Conservation (phyloP, 2,113 vertebrate genomes). For the Microcebus tavaratra region DNA sequence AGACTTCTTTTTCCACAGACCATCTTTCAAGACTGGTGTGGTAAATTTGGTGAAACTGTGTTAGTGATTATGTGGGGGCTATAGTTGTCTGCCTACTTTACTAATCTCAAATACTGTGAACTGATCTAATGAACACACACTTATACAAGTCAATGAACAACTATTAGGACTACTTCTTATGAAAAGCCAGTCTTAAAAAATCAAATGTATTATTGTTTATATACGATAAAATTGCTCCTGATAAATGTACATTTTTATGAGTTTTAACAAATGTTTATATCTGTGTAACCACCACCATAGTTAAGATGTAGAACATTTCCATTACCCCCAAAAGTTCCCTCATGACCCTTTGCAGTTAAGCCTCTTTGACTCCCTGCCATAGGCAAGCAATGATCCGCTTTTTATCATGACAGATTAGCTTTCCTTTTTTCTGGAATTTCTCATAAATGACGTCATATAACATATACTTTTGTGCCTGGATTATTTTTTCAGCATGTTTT, state of each 20-base stretch:
- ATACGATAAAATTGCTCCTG: background rate
- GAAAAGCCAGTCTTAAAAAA: background rate
- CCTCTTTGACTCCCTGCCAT: background rate
- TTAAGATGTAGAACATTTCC: background rate
- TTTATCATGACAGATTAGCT: background rate
- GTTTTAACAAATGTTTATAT: background rate
- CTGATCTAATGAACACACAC: background rate
- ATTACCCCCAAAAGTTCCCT: background rate
- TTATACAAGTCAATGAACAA: background rate
- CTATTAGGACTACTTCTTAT: background rate
- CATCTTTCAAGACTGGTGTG: background rate
- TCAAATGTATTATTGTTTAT: slow-evolving; percentile 37
- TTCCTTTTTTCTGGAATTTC: background rate
- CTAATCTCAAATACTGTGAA: background rate
- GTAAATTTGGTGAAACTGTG: background rate
- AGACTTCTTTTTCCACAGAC: background rate
- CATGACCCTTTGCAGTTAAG: background rate
- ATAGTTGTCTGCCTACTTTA: background rate
- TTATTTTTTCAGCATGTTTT: background rate
- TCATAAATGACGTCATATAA: background rate
- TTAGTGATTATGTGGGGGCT: background rate
- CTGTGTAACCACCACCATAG: background rate
- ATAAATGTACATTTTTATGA: background rate
- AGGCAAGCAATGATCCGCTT: background rate
- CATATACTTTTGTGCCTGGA: background rate